Base-by-base conservation (phyloP, 1,140 invertebrate species). In the Apis florea region DNA sequence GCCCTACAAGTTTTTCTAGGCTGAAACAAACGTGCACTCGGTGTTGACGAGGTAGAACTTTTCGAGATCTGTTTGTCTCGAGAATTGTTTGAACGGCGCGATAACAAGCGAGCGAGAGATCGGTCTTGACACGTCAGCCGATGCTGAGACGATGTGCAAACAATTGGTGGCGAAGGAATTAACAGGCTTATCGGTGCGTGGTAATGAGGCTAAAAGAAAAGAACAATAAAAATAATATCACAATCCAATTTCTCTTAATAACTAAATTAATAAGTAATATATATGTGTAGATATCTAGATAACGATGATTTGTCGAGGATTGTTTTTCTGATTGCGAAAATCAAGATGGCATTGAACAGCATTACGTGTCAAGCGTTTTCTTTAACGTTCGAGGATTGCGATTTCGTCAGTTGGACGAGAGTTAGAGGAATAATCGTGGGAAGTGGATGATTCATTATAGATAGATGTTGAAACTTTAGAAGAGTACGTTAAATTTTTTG, bases 141-240 rank as follows among this genome's bases (percentile, higher is more conserved):
- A 11, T 9, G 40, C 53, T 69, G 75, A 78, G 75, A 69, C 66
- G 51, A 75, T 49, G 54, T 69, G 54, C 75, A 78, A 78, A 78
- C 66, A 78, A 51, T 69, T 24, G 54, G 12, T 24, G 51, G 49
- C 12, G 75, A 26, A 59, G 24, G 31, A 78, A 78, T 78, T 78
- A 78, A 59, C 47, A 17, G 31, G n/a, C 54, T 69, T 78, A 78
- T 78, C 75, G 51, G 24, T 1, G 11, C 15, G 21, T 3, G n/a
- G 49, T 77, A 77, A 67, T 21, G 17, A 47, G 75, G 72, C 24
- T 47, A 49, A n/a, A 17, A 24, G 10, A 9, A 49, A 61, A 61
- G 40, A 61, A n/a, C 10, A 2, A 26, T 40, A 2, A n/a, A 31
- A 26, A 58, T 21, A 21, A 19, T n/a, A 2, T 56, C 51, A 31